These are phyloP conservation scores for Pterophyllum scalare DNA, from an alignment of 2,113 vertebrate genomes.

Conservation along the genomic window DNA sequence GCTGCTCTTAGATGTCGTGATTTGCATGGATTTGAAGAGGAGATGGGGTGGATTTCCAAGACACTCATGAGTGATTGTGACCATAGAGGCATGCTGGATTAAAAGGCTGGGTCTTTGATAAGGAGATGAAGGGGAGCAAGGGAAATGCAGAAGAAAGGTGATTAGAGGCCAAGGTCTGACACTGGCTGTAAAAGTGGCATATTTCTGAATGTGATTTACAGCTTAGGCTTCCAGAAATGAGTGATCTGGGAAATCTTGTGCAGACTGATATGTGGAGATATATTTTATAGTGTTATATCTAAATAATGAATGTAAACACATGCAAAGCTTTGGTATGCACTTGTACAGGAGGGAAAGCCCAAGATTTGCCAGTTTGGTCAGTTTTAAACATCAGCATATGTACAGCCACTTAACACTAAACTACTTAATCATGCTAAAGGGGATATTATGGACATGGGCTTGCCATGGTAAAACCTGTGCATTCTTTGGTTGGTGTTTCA, in stretches of 20 bases:
- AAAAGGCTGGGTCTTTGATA: slow-evolving; percentile 71
- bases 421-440: not conserved
- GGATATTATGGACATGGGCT: not conserved
- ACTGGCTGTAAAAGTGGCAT: slow-evolving; percentile 22
- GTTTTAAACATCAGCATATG: not conserved
- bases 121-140: slow-evolving; percentile 66
- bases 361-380: not conserved
- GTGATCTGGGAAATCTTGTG: slow-evolving; percentile 8
- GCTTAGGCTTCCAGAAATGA: slow-evolving; percentile 13
- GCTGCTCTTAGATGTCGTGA: slow-evolving; percentile 77
- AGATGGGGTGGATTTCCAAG: slow-evolving; percentile 74
- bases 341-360: not conserved
- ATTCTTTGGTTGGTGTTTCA: not conserved
- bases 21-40: slow-evolving; percentile 78
- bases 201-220: slow-evolving; percentile 50
- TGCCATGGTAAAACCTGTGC: not conserved
- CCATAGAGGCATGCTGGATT: slow-evolving; percentile 74
- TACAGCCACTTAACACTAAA: not conserved
- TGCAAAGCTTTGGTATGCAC: not conserved
- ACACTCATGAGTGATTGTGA: slow-evolving; percentile 76
- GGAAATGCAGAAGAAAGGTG: slow-evolving; percentile 47
- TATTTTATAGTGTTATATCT: not conserved
- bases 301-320: not conserved
- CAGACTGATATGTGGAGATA: not conserved
- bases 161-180: slow-evolving; percentile 54